Evolutionary conservation across 1,140 invertebrate species (phyloP).

Genomic region (Radopholus similis): DNA sequence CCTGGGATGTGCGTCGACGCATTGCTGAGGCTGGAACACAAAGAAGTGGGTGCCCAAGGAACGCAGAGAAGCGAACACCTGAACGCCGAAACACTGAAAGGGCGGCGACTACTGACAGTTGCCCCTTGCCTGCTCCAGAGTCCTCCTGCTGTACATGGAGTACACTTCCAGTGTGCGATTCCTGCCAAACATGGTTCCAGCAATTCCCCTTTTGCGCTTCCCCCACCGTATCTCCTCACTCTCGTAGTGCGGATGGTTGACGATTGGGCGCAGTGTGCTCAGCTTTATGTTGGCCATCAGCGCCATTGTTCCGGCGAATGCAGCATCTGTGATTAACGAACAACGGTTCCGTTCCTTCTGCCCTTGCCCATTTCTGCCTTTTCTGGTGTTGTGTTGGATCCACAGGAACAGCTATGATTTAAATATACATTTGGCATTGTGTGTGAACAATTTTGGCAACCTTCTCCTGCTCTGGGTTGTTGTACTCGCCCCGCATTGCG

Average conservation of each 20-base stretch:
- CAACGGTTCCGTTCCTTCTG: not conserved
- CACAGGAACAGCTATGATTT: conserved; percentile 74
- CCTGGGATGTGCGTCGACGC: conserved; percentile 32
- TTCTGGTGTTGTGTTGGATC: conserved; percentile 67
- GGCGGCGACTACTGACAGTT: too few relatives aligned
- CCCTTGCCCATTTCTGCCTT: conserved; percentile 36
- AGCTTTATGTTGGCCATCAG: conserved; percentile 68
- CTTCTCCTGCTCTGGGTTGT: conserved; percentile 71
- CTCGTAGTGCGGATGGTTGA: conserved; percentile 82
- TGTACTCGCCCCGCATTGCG: conserved; percentile 67
- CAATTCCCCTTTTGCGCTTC: not conserved
- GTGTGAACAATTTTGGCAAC: too few relatives aligned
- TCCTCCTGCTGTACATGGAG: conserved; percentile 48
- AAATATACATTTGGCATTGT: too few relatives aligned
- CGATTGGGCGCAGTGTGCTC: conserved; percentile 71
- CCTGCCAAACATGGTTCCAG: conserved; percentile 25
- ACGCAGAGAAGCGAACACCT: conserved; percentile 29
- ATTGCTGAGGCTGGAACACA: conserved; percentile 46
- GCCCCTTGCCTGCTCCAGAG: not conserved
- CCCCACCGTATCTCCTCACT: conserved; percentile 68
- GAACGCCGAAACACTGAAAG: too few relatives aligned
- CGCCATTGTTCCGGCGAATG: conserved; percentile 80
- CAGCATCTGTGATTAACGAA: conserved; percentile 63
- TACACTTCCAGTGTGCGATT: conserved; percentile 56
- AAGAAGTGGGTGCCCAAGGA: conserved; percentile 52